Percentiles rank a stretch among this genome's conserved stretches.
Conservation (phyloP, 1,140 invertebrate genomes). For the Ips typographus region DNA sequence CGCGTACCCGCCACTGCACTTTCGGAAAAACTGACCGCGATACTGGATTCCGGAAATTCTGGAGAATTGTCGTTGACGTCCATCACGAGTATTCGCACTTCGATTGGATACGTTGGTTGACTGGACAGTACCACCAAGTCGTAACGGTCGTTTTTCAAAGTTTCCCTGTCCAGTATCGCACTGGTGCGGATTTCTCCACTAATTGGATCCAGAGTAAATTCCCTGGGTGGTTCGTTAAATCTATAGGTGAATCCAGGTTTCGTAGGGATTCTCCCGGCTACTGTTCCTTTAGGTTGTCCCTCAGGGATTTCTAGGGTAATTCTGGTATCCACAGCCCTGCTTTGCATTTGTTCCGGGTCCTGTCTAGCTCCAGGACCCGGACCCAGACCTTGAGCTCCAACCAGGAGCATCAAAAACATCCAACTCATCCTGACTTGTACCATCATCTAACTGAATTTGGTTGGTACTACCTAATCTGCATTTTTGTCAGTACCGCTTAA, state of each 20-base stretch:
- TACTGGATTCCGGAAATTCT: slow-evolving; percentile 84
- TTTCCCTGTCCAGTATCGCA: slow-evolving; percentile 78
- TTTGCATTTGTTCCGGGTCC: slow-evolving; percentile 71
- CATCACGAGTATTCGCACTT: slow-evolving; percentile 80
- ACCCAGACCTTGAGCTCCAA: slow-evolving; percentile 49
- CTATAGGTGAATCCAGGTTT: slow-evolving; percentile 83
- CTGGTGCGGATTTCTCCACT: slow-evolving; percentile 83
- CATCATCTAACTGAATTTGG: slow-evolving; percentile 39
- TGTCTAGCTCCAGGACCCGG: slow-evolving; percentile 55
- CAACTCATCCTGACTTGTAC: slow-evolving; percentile 22
- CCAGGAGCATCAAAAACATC: slow-evolving; percentile 29
- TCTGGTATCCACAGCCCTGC: slow-evolving; percentile 80
- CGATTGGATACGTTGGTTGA: slow-evolving; percentile 90
- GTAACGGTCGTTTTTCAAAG: slow-evolving; percentile 73
- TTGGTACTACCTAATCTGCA: slow-evolving; percentile 19
- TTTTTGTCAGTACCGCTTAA: not conserved
- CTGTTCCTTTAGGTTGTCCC: slow-evolving; percentile 76
- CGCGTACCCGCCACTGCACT: slow-evolving; percentile 85
- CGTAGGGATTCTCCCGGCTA: slow-evolving; percentile 82
- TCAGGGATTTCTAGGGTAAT: slow-evolving; percentile 83
- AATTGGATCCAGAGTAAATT: slow-evolving; percentile 77
- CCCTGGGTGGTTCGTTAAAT: slow-evolving; percentile 85
- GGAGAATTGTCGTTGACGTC: slow-evolving; percentile 91
- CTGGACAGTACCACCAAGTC: slow-evolving; percentile 88
- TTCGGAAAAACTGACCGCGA: slow-evolving; percentile 86